Percentiles rank a stretch among this genome's conserved stretches.
Evolutionary conservation across 2,888 invertebrate species (phyloP).

Genomic region (Danaus chrysippus): DNA sequence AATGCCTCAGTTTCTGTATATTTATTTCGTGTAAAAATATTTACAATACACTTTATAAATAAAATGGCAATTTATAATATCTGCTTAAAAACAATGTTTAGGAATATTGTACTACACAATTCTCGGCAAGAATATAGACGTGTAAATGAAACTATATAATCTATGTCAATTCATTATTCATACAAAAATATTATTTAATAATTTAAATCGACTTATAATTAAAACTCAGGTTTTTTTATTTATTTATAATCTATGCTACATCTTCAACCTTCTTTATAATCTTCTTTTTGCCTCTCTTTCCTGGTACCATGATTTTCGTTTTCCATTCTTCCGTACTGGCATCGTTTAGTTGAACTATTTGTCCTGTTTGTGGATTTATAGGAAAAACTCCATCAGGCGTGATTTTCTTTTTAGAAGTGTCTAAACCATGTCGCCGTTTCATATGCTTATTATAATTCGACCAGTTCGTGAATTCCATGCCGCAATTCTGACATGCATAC

Average conservation of each 20-base stretch:
- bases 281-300: constrained; percentile 63
- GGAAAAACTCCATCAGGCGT: constrained; percentile 75
- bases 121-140: no score
- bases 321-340: constrained; percentile 69
- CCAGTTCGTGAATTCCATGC: constrained; percentile 87
- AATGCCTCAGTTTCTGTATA: neutral
- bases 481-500: constrained; percentile 85
- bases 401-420: constrained; percentile 73
- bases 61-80: neutral
- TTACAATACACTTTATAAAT: constrained; percentile 2
- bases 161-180: no score
- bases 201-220: constrained; percentile 5
- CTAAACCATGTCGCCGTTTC: constrained; percentile 84
- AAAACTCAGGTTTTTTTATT: constrained; percentile 7
- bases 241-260: constrained; percentile 24
- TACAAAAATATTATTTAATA: neutral
- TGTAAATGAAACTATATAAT: no score
- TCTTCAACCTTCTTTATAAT: constrained; percentile 49
- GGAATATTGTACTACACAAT: no score
- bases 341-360: constrained; percentile 58
- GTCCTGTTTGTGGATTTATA: constrained; percentile 65
- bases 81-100: neutral
- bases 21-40: constrained; percentile 5
- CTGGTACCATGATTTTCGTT: constrained; percentile 65
- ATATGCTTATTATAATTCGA: constrained; percentile 91